Evolutionary conservation across 2,888 invertebrate species (phyloP).

Genomic region (Orthosia gothica): DNA sequence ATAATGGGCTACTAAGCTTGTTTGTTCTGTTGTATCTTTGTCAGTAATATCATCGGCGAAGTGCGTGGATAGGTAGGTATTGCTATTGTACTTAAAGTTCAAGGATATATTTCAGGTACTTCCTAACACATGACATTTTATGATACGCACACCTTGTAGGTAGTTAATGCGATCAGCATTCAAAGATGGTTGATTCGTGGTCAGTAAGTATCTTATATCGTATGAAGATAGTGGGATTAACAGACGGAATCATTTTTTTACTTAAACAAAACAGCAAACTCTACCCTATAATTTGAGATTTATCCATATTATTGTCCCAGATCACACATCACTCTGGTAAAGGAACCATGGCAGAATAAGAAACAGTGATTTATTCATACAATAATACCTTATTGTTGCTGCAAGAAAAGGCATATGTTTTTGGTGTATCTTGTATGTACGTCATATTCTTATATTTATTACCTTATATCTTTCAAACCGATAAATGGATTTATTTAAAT

Average conservation of each 20-base stretch:
- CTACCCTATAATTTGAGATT: not conserved
- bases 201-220: not conserved
- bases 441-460: no score
- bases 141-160: not conserved
- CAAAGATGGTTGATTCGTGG: no score
- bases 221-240: not conserved
- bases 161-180: not conserved
- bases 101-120: slow-evolving; percentile 48
- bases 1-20: slow-evolving; percentile 32
- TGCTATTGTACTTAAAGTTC: slow-evolving; percentile 61
- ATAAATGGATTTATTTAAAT: no score
- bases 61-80: slow-evolving; percentile 36
- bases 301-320: not conserved
- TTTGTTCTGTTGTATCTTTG: slow-evolving; percentile 18
- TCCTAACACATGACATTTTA: slow-evolving; percentile 39
- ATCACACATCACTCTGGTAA: not conserved
- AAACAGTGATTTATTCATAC: not conserved
- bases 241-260: no score
- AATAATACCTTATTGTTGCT: not conserved
- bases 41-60: slow-evolving; percentile 45
- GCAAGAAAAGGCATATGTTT: no score
- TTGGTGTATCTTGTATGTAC: no score
- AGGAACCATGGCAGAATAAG: no score
- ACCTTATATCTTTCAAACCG: no score
- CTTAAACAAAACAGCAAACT: not conserved